Conservation (phyloP, 2,113 vertebrate genomes). For the Burhinus bistriatus region DNA sequence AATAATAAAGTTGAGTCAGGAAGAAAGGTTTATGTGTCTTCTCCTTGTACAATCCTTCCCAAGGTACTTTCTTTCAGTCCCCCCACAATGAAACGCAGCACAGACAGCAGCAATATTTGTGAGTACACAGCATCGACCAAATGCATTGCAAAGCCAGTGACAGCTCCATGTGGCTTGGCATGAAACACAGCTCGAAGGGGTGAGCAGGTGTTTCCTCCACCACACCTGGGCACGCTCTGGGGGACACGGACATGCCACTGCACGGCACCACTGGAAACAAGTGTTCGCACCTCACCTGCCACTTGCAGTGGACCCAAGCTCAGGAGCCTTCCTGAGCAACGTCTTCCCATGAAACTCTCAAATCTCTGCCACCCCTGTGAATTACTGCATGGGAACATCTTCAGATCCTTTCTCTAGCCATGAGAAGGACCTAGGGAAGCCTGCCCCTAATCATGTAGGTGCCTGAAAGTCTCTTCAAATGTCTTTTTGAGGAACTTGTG, state of each 20-base stretch:
- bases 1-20: conserved; percentile 30
- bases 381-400: neutral
- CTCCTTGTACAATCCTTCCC: conserved; percentile 21
- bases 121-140: neutral
- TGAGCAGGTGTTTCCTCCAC: neutral
- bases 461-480: neutral
- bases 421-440: neutral
- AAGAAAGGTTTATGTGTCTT: conserved; percentile 55
- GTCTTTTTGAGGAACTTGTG: neutral
- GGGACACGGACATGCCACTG: neutral
- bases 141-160: neutral
- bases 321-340: neutral
- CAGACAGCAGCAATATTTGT: conserved; percentile 13
- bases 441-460: fast-evolving
- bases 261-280: fast-evolving
- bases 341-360: neutral
- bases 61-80: conserved; percentile 15
- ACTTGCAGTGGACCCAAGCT: neutral
- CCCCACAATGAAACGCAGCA: conserved; percentile 3
- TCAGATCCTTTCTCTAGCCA: neutral
- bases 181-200: fast-evolving
- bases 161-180: neutral
- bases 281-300: fast-evolving
- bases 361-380: neutral
- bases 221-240: fast-evolving